phyloP scores from a whole-genome alignment of 2,888 invertebrate genomes.

The Tipula helvola region DNA sequence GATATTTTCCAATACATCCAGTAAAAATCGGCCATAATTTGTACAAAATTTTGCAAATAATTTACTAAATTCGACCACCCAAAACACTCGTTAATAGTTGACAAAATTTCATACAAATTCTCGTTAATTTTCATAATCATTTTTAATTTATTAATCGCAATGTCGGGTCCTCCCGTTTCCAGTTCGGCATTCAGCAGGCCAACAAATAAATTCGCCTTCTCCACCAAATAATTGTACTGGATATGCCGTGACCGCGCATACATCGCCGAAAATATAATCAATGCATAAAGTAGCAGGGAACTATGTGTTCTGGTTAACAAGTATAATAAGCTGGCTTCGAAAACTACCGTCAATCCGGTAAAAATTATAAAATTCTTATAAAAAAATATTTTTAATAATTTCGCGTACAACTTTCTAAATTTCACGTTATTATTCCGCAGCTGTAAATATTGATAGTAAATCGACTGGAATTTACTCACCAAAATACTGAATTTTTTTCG shows the following conservation, averaged over 20 bases:
- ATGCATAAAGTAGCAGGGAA: not conserved
- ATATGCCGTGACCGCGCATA: not conserved
- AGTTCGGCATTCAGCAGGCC: not conserved
- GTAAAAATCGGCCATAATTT: not conserved
- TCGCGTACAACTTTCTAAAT: not conserved
- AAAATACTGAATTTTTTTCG: not conserved
- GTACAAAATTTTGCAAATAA: not conserved
- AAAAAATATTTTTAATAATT: not conserved
- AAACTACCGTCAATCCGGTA: not conserved
- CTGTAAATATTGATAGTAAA: not conserved
- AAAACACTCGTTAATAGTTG: not conserved
- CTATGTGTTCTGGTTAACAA: not conserved
- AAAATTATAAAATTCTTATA: not conserved
- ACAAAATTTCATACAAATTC: not conserved
- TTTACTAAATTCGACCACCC: not conserved
- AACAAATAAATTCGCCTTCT: not conserved
- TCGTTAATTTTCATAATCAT: not conserved
- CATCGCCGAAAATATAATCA: not conserved
- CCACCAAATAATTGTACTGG: not conserved
- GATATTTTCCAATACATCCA: not conserved
- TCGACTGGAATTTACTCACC: not conserved
- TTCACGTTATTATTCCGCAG: not conserved
- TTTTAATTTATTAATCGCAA: not conserved
- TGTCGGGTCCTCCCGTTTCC: not conserved
- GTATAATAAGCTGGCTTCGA: not conserved